Conservation (phyloP, 2,888 invertebrate species). For the Caenorhabditis sp. region DNA sequence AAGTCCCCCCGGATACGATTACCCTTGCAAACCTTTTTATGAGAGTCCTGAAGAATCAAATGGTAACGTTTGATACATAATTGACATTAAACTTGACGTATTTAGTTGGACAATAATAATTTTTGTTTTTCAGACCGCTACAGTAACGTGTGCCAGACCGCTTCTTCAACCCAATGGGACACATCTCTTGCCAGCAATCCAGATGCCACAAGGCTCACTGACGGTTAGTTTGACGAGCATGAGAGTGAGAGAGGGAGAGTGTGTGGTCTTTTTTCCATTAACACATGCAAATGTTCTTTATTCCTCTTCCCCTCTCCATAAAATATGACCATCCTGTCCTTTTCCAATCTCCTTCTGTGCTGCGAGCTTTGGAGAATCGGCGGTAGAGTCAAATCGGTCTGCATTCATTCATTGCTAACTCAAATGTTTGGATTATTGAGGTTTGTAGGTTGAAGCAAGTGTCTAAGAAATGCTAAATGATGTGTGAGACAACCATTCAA, state of each 20-base stretch:
- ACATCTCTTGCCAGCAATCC: conserved; percentile 37
- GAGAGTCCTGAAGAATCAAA: too few relatives aligned
- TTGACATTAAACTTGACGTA: background rate
- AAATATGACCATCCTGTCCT: background rate
- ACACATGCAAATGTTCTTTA: conserved; percentile 40
- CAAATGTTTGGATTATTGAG: background rate
- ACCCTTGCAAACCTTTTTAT: too few relatives aligned
- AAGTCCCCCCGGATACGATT: too few relatives aligned
- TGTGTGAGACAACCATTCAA: conserved; percentile 57
- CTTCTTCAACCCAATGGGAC: conserved; percentile 53
- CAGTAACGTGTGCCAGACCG: conserved; percentile 48
- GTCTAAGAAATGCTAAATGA: conserved; percentile 55
- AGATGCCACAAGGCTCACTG: conserved; percentile 36
- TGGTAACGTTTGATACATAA: background rate
- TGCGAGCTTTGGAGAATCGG: too few relatives aligned
- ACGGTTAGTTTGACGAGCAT: conserved; percentile 47
- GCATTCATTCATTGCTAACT: too few relatives aligned
- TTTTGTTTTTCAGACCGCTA: conserved; percentile 42
- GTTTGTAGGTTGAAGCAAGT: conserved; percentile 9
- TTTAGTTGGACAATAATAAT: background rate
- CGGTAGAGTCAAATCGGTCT: too few relatives aligned
- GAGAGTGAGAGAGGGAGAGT: too few relatives aligned
- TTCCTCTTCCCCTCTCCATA: conserved; percentile 16
- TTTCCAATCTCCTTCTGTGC: conserved; percentile 11
- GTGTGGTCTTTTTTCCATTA: conserved; percentile 33